Evolutionary conservation across 2,888 invertebrate species (phyloP).

Genomic region (Mythimna ferrago): DNA sequence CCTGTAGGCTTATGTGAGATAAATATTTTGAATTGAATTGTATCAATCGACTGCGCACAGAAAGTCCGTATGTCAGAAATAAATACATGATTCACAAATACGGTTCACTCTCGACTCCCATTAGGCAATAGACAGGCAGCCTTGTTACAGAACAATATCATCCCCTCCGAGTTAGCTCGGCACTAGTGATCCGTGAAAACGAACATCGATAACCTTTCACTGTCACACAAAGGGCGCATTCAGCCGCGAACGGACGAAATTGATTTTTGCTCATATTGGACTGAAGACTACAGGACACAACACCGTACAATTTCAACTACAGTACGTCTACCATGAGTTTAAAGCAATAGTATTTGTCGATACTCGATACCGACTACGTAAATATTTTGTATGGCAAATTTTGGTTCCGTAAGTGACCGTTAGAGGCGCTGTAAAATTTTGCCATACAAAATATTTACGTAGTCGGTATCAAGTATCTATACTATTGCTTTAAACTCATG

Average conservation of each 20-base stretch:
- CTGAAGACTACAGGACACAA: conserved; percentile 61
- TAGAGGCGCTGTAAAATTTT: too few relatives aligned
- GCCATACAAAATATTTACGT: too few relatives aligned
- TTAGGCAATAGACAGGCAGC: conserved; percentile 70
- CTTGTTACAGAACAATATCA: conserved; percentile 81
- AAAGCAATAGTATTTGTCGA: too few relatives aligned
- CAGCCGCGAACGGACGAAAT: conserved; percentile 85
- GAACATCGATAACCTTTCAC: conserved; percentile 87
- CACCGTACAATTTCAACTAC: conserved; percentile 57
- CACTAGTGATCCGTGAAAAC: conserved; percentile 85
- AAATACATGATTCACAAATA: conserved; percentile 47
- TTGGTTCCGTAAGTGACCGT: too few relatives aligned
- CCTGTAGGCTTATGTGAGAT: too few relatives aligned
- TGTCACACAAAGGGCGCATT: conserved; percentile 85
- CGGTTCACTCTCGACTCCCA: conserved; percentile 59
- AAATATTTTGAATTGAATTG: too few relatives aligned
- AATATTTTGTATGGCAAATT: too few relatives aligned
- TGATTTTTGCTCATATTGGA: conserved; percentile 85
- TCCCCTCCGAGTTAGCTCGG: conserved; percentile 69
- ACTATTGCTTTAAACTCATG: too few relatives aligned
- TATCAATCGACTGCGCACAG: not conserved
- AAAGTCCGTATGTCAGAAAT: conserved; percentile 9
- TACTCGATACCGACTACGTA: too few relatives aligned
- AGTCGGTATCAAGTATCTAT: too few relatives aligned
- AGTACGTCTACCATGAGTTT: too few relatives aligned